phyloP scores from a whole-genome alignment of 1,140 invertebrate species.

The Notospermus geniculatus region DNA sequence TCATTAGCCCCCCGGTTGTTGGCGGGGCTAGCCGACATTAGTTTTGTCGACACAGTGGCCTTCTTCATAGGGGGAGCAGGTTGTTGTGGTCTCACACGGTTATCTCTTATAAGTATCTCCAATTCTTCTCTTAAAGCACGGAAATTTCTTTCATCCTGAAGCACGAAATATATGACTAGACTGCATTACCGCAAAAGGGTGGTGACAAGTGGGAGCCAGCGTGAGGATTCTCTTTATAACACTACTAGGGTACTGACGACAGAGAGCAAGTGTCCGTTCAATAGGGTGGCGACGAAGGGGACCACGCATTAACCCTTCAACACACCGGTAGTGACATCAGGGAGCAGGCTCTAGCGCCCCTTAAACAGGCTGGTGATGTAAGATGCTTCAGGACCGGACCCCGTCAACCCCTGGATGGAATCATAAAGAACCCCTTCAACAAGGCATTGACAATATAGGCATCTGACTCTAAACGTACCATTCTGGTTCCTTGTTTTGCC shows the following conservation, averaged over 20 bases:
- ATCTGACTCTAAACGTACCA: conserved; percentile 16
- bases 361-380: no score
- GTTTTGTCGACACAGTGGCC: conserved; percentile 11
- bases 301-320: no score
- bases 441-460: conserved; percentile 34
- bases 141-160: background rate
- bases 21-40: conserved; percentile 16
- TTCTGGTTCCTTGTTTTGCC: conserved; percentile 26
- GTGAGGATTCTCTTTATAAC: no score
- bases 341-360: no score
- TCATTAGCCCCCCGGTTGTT: no score
- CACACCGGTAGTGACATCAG: no score
- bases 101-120: conserved; percentile 29
- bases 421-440: background rate
- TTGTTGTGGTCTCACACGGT: conserved; percentile 16
- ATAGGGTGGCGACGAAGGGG: no score
- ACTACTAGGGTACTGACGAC: no score
- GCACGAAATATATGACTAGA: background rate
- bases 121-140: conserved; percentile 30
- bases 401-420: background rate
- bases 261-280: no score
- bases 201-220: no score
- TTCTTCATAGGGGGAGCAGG: conserved; percentile 3
- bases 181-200: background rate
- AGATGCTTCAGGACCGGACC: no score